Conservation (phyloP, 2,113 vertebrate species). For the Ginglymostoma cirratum region DNA sequence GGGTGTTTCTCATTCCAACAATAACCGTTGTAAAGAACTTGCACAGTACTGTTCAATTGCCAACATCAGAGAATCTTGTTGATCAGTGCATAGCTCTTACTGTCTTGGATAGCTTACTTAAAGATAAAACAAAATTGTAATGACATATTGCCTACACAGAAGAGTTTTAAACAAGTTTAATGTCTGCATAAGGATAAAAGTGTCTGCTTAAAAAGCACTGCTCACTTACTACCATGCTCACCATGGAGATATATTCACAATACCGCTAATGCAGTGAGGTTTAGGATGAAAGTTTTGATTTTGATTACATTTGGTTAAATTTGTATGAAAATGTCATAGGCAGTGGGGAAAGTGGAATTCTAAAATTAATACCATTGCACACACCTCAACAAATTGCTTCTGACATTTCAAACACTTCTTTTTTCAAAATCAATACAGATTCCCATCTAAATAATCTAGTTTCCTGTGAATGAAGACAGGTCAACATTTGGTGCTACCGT, state of each 20-base stretch:
- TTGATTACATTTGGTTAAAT: not conserved
- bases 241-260: not conserved
- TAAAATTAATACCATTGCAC: not conserved
- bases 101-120: not conserved
- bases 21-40: not conserved
- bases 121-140: not conserved
- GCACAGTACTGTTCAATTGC: not conserved
- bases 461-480: not conserved
- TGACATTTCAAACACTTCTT: not conserved
- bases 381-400: not conserved
- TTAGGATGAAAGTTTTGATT: not conserved
- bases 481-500: not conserved
- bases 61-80: not conserved
- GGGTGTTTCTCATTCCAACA: not conserved
- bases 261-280: not conserved
- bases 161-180: not conserved
- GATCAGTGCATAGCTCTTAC: not conserved
- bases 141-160: not conserved
- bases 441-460: not conserved
- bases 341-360: not conserved
- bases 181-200: not conserved
- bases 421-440: not conserved
- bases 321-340: not conserved
- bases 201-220: not conserved
- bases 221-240: not conserved